A percentile compares a stretch with the other conserved stretches of the same genome.
Conservation (phyloP, 2,113 vertebrate species). For the Aptenodytes patagonicus region DNA sequence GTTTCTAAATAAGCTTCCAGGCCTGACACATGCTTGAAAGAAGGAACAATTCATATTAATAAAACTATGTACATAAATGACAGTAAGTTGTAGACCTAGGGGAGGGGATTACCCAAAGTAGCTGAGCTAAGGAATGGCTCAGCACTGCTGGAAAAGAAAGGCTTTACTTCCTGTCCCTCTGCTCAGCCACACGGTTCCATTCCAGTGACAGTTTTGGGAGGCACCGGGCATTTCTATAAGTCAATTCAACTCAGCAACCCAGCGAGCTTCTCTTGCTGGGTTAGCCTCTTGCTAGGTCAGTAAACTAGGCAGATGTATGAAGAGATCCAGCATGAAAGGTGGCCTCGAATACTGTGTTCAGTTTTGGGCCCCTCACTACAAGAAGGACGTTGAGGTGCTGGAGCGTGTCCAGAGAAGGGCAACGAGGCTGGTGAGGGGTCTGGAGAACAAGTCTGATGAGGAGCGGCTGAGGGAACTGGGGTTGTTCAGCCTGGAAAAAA, state of each 20-base stretch:
- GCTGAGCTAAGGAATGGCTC: background rate
- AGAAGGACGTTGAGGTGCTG: no score
- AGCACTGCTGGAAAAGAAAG: background rate
- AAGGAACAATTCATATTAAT: no score
- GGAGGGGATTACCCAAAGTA: background rate
- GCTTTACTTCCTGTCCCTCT: background rate
- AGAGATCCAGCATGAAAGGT: background rate
- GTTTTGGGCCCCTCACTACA: no score
- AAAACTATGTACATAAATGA: accelerated
- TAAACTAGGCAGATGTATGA: background rate
- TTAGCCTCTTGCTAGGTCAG: background rate
- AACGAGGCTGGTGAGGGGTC: no score
- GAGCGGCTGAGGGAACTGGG: no score
- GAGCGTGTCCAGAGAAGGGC: no score
- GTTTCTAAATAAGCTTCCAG: background rate
- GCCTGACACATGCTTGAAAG: background rate
- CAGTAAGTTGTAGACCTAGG: background rate
- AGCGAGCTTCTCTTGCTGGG: background rate
- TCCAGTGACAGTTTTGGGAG: background rate
- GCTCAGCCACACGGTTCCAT: background rate
- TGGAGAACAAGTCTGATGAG: no score
- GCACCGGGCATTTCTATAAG: background rate
- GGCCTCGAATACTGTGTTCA: no score
- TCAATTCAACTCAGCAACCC: background rate
- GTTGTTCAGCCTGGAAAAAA: no score